Percentiles rank a stretch among this genome's conserved stretches.
Conservation (phyloP, 2,797 vertebrate species). For the Sebastes paucispinis region DNA sequence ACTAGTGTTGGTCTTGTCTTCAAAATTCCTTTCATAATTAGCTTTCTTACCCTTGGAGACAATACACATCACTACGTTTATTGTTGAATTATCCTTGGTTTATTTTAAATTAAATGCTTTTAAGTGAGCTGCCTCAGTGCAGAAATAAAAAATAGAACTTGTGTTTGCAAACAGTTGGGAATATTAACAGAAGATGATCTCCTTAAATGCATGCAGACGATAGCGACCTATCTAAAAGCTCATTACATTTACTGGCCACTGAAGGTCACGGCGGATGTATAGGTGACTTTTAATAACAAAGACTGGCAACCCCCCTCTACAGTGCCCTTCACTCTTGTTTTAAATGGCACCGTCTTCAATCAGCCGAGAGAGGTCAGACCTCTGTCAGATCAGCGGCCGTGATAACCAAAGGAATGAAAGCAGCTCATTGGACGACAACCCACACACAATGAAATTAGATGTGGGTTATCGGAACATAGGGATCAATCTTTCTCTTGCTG, state of each 20-base stretch:
- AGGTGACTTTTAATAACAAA: conserved; percentile 67
- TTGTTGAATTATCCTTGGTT: not conserved
- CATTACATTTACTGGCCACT: conserved; percentile 37
- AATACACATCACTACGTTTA: not conserved
- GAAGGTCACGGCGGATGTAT: conserved; percentile 57
- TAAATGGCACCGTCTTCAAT: conserved; percentile 76
- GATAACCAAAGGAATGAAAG: conserved; percentile 53
- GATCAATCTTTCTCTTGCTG: conserved; percentile 27
- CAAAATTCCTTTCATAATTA: not conserved
- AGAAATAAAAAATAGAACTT: not conserved
- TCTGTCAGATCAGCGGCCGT: conserved; percentile 59
- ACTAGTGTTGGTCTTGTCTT: not conserved
- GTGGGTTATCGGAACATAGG: not conserved
- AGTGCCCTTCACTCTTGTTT: conserved; percentile 57
- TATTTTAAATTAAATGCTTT: not conserved
- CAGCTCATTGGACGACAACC: conserved; percentile 18
- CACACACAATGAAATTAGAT: conserved; percentile 7
- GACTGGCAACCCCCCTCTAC: conserved; percentile 37
- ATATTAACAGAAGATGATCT: conserved; percentile 4
- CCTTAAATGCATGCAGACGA: conserved; percentile 15
- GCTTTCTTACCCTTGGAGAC: not conserved
- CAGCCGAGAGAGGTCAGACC: conserved; percentile 62
- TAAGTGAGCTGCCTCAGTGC: not conserved
- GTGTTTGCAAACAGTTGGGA: not conserved
- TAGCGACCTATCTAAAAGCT: conserved; percentile 41